Evolutionary conservation across 2,113 vertebrate species (phyloP).

Genomic region (Lota lota): DNA sequence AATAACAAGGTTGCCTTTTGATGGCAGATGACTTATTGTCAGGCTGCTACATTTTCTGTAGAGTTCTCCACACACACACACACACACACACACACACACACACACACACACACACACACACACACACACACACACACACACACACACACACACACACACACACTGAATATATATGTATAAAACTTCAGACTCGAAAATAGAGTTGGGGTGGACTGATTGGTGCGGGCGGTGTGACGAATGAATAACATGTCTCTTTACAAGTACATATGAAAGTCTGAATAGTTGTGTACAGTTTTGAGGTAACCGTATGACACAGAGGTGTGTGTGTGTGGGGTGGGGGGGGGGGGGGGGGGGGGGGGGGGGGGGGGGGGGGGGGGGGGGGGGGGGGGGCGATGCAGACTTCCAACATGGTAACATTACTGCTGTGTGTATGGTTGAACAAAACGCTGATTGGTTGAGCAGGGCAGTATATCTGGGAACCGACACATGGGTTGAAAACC

Average conservation of each 20-base stretch:
- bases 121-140: conserved; percentile 2
- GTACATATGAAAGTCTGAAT: too few species aligned
- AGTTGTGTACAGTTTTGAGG: too few species aligned
- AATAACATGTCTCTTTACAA: conserved; percentile 6
- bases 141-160: conserved; percentile 1
- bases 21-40: conserved; percentile 1
- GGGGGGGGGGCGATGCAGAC: too few species aligned
- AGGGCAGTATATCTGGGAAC: too few species aligned
- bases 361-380: too few species aligned
- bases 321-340: too few species aligned
- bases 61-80: not conserved
- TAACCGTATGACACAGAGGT: too few species aligned
- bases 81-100: not conserved
- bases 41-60: not conserved
- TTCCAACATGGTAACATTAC: too few species aligned
- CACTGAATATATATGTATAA: not conserved
- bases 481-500: too few species aligned
- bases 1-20: not conserved
- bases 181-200: not conserved
- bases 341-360: too few species aligned
- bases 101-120: not conserved
- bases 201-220: not conserved
- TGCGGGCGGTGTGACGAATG: not conserved
- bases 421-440: too few species aligned
- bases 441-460: too few species aligned